phyloP scores from a whole-genome alignment of 2,888 invertebrate genomes.

The Resseliella maxima region DNA sequence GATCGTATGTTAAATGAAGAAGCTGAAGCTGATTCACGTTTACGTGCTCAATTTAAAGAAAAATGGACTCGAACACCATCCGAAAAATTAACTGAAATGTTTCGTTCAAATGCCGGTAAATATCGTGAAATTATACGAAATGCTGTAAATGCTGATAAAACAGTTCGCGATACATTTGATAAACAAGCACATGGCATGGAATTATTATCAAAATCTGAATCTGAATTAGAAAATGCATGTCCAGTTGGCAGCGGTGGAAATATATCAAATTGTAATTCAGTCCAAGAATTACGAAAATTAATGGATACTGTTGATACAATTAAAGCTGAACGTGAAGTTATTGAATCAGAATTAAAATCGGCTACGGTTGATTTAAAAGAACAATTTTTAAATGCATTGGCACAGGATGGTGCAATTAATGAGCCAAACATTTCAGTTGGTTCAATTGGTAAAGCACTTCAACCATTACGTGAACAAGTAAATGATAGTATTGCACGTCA shows the following conservation, averaged over 20 bases:
- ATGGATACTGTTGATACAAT: conserved; percentile 87
- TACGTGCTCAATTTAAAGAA: conserved; percentile 90
- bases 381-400: conserved; percentile 79
- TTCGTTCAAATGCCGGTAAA: conserved; percentile 88
- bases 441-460: conserved; percentile 79
- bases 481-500: conserved; percentile 80
- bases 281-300: conserved; percentile 76
- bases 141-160: conserved; percentile 83
- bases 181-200: conserved; percentile 81
- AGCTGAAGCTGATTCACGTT: conserved; percentile 86
- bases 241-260: conserved; percentile 73
- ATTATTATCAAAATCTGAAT: conserved; percentile 80
- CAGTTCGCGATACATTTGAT: conserved; percentile 88
- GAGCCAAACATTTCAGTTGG: conserved; percentile 80
- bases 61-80: conserved; percentile 93
- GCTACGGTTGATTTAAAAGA: conserved; percentile 85
- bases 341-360: conserved; percentile 88
- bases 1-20: conserved; percentile 91
- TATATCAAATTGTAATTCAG: conserved; percentile 72
- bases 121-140: conserved; percentile 93
- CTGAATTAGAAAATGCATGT: conserved; percentile 76
- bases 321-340: conserved; percentile 88
- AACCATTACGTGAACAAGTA: conserved; percentile 82
- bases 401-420: conserved; percentile 81
- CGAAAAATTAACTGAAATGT: conserved; percentile 87